These are phyloP conservation scores for Elymnias hypermnestra DNA, from an alignment of 1,140 invertebrate species.

Conservation along the genomic window DNA sequence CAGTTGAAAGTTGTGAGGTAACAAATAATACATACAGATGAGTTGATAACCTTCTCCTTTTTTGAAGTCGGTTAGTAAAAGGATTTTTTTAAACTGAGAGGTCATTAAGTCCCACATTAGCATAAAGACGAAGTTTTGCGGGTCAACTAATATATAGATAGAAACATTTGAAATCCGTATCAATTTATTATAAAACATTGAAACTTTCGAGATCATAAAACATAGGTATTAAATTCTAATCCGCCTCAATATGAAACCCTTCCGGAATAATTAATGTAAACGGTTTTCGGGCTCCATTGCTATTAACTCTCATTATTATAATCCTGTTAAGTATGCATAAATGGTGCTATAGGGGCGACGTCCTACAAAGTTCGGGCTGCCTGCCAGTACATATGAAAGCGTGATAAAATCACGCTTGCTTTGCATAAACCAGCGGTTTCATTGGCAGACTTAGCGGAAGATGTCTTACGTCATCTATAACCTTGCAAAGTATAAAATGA, in stretches of 20 bases:
- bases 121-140: no score
- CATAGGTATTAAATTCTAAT: conserved; percentile 15
- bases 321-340: conserved; percentile 11
- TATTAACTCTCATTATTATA: conserved; percentile 17
- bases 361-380: conserved; percentile 9
- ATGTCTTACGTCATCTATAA: no score
- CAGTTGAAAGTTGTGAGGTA: no score
- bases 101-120: no score
- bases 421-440: neutral
- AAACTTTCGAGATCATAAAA: neutral
- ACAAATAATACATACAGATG: no score
- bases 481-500: no score
- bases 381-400: conserved; percentile 7
- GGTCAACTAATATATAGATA: no score
- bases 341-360: neutral
- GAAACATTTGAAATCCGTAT: no score
- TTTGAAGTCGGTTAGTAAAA: no score
- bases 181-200: no score
- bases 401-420: conserved; percentile 7
- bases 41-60: no score
- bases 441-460: conserved; percentile 5
- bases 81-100: no score
- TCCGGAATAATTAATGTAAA: conserved; percentile 10
- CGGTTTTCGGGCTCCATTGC: conserved; percentile 8
- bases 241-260: conserved; percentile 8